phyloP scores from a whole-genome alignment of 2,888 invertebrate genomes.

The Melolontha melolontha region DNA sequence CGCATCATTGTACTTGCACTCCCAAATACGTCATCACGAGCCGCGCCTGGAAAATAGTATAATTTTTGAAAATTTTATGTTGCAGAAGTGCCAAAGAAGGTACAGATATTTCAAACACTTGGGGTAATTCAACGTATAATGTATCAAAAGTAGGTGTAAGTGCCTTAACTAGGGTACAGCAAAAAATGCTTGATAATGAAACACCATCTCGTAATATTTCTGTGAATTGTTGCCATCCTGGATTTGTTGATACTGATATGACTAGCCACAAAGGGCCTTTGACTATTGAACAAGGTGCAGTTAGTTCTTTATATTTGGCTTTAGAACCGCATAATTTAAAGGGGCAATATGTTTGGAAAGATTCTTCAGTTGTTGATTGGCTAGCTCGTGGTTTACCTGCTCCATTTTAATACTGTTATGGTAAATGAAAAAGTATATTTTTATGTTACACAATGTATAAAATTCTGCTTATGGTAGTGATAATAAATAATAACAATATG shows the following conservation, averaged over 20 bases:
- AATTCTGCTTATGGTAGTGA: too few species aligned
- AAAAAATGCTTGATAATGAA: constrained; percentile 68
- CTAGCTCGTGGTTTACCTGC: not conserved
- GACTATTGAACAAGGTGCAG: constrained; percentile 70
- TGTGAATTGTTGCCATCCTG: constrained; percentile 81
- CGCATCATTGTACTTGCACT: too few species aligned
- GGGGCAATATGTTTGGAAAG: constrained; percentile 74
- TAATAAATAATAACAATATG: too few species aligned
- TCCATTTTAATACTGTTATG: too few species aligned
- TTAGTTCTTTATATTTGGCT: constrained; percentile 72
- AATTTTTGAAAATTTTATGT: too few species aligned
- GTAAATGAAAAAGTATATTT: too few species aligned
- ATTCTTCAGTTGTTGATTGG: constrained; percentile 71
- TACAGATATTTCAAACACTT: constrained; percentile 54
- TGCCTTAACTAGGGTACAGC: constrained; percentile 75
- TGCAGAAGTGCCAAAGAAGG: constrained; percentile 47
- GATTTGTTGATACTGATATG: constrained; percentile 84
- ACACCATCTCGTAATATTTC: constrained; percentile 69
- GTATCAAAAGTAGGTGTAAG: constrained; percentile 81
- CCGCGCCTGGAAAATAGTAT: too few species aligned
- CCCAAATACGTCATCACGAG: too few species aligned
- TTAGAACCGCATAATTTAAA: constrained; percentile 70
- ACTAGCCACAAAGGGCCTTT: constrained; percentile 68
- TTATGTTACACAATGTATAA: too few species aligned
- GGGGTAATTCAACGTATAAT: constrained; percentile 71